Evolutionary conservation across 2,113 vertebrate species (phyloP), one percentile per base, ranked within the genome.

Genomic region (Lates calcarifer): DNA sequence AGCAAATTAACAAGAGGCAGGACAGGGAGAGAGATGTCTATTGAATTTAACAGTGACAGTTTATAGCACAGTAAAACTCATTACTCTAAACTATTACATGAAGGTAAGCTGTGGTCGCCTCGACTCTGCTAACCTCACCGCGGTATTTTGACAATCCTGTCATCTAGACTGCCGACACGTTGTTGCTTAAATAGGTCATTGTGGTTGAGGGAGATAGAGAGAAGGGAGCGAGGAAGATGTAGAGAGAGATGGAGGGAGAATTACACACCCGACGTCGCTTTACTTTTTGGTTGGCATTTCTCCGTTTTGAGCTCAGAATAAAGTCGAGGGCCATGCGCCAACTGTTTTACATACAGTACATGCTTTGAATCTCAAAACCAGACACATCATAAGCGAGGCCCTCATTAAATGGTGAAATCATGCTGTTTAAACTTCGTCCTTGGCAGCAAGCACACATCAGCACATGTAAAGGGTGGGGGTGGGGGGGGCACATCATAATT

Each of bases 341-440:
- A 91, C 90, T 91, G 90, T 85, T 93, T 93, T 84, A 91, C 90
- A 92, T 93, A 91, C 89, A 91, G 89, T 85, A 74, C 89, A 91
- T 86, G 91, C 87, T 92, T 89, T 92, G 88, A 91, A 93, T 92
- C 85, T 84, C 78, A 87, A 91, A 87, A 74, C 35, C 79, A 90
- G 84, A 77, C 75, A 92, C 88, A 92, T 93, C 90, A 93, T 90
- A 93, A 89, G 91, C 85, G 71, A 74, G 74, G 90, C 66, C 81
- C 90, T 94, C 89, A 94, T 93, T 93, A 91, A 90, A 87, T 76
- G 81, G 82, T 82, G 87, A 88, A 94, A 91, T 90, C 92, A 91
- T 92, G 93, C 91, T 92, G 88, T 93, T 91, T 93, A 90, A 92
- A 92, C 83, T 91, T 82, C 64, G 87, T 92, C 88, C 89, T 93